phyloP scores from a whole-genome alignment of 2,113 vertebrate species.

The Heterochromis multidens region DNA sequence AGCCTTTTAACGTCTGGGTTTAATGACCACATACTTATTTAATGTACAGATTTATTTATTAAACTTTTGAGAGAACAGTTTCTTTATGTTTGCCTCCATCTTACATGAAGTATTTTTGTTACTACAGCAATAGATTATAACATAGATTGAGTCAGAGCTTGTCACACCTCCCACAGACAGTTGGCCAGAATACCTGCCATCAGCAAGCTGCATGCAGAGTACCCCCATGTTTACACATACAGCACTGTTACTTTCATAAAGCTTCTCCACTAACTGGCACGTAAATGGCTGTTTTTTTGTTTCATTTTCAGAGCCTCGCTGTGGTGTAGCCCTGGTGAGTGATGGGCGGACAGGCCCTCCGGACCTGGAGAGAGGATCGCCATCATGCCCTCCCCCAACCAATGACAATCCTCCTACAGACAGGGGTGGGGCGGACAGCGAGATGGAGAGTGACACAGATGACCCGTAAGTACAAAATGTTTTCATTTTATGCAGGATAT shows the following conservation, averaged over 20 bases:
- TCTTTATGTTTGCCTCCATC: not conserved
- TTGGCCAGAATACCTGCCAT: not conserved
- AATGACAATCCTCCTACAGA: slow-evolving; percentile 76
- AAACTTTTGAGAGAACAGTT: not conserved
- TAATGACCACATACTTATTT: not conserved
- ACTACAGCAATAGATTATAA: not conserved
- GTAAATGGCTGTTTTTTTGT: not conserved
- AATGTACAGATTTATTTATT: not conserved
- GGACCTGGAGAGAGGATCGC: slow-evolving; percentile 68
- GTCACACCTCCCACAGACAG: slow-evolving; percentile 33
- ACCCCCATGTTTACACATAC: not conserved
- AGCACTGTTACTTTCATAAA: not conserved
- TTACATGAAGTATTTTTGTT: not conserved
- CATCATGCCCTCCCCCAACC: slow-evolving; percentile 69
- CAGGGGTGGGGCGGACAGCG: slow-evolving; percentile 81
- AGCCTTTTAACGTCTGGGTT: not conserved
- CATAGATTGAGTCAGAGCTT: slow-evolving; percentile 6
- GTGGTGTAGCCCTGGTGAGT: slow-evolving; percentile 69
- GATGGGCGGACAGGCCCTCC: slow-evolving; percentile 71
- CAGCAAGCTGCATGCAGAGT: not conserved
- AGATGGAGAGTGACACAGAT: slow-evolving; percentile 89
- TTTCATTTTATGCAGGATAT: not conserved
- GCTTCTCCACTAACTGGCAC: not conserved
- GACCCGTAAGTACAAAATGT: slow-evolving; percentile 79
- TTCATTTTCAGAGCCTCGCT: slow-evolving; percentile 68